Evolutionary conservation across 1,140 invertebrate genomes (phyloP).

Genomic region (Cydia fagiglandana): DNA sequence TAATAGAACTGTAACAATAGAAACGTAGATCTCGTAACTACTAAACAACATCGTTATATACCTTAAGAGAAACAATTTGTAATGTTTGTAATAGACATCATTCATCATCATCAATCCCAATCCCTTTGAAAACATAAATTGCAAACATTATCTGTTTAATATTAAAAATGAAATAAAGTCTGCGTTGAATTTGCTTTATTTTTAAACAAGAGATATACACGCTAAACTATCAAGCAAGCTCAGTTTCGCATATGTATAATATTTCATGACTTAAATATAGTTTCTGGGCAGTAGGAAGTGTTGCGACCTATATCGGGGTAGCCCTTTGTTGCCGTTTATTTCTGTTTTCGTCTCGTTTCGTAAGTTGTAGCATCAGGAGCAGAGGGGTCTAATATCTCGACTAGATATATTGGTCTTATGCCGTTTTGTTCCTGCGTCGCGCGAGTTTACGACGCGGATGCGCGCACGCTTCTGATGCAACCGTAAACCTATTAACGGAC

Average conservation of each 20-base stretch:
- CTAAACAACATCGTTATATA: neutral
- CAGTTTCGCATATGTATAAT: constrained; percentile 6
- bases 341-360: constrained; percentile 34
- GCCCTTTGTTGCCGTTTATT: constrained; percentile 32
- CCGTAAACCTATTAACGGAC: constrained; percentile 19
- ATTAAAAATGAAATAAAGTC: neutral
- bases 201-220: neutral
- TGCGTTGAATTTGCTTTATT: neutral
- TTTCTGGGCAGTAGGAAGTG: constrained; percentile 16
- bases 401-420: neutral
- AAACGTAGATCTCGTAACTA: neutral
- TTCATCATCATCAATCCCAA: neutral
- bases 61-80: neutral
- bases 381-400: neutral
- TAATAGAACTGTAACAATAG: no score
- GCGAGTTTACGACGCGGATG: constrained; percentile 31
- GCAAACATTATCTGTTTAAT: neutral
- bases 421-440: neutral
- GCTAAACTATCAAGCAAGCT: neutral
- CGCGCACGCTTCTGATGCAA: constrained; percentile 26
- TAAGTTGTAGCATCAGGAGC: neutral
- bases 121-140: neutral
- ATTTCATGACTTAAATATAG: constrained; percentile 20
- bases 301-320: constrained; percentile 23
- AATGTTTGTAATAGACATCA: neutral